Evolutionary conservation across 2,888 invertebrate genomes (phyloP).

Genomic region (Mythimna vitellina): DNA sequence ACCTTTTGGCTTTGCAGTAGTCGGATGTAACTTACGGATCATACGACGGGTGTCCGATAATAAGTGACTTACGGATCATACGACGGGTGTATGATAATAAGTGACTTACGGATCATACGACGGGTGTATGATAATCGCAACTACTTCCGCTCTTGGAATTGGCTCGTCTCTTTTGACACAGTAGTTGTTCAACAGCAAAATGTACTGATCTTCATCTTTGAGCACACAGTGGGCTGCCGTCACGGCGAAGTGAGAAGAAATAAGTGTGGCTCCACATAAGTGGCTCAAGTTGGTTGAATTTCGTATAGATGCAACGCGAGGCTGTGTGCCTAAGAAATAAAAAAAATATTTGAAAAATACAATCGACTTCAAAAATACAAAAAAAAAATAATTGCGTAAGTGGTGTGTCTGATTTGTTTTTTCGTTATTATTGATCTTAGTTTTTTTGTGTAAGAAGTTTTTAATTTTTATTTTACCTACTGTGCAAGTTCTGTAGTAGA

Average conservation of each 20-base stretch:
- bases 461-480: too few species aligned
- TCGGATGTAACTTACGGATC: too few species aligned
- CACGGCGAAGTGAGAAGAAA: conserved; percentile 75
- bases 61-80: conserved; percentile 77
- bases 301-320: conserved; percentile 79
- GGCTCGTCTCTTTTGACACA: conserved; percentile 65
- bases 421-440: too few species aligned
- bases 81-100: conserved; percentile 72
- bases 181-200: conserved; percentile 78
- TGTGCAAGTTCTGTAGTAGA: too few species aligned
- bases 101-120: conserved; percentile 79
- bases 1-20: too few species aligned
- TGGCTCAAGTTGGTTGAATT: conserved; percentile 71
- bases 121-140: conserved; percentile 75
- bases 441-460: too few species aligned
- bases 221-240: conserved; percentile 86
- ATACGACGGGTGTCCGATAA: too few species aligned
- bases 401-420: too few species aligned
- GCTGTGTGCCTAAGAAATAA: conserved; percentile 73
- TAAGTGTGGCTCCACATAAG: conserved; percentile 81
- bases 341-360: neutral
- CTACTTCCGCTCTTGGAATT: conserved; percentile 70
- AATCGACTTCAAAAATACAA: neutral
- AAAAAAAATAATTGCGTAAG: too few species aligned
- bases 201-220: conserved; percentile 68